Percentiles rank a stretch among this genome's conserved stretches.
These are phyloP conservation scores for Venturia canescens DNA, from an alignment of 1,140 invertebrate species.

Conservation along the genomic window DNA sequence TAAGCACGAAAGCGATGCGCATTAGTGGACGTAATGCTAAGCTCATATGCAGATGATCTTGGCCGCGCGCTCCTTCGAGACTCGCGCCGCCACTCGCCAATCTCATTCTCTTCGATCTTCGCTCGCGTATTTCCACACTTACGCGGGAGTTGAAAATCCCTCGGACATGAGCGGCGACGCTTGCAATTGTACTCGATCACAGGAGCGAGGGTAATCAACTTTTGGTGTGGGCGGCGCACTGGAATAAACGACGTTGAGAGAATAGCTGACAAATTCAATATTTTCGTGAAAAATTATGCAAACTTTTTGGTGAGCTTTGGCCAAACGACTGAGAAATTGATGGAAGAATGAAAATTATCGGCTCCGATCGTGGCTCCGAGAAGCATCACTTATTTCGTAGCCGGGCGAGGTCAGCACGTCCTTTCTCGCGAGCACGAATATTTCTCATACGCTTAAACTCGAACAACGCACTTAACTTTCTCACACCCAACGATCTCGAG, in stretches of 20 bases:
- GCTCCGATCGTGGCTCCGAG: no score
- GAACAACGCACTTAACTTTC: slow-evolving; percentile 1
- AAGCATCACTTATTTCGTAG: not conserved
- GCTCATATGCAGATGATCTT: slow-evolving; percentile 6
- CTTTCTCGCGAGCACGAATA: not conserved
- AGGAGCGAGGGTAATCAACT: not conserved
- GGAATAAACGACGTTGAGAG: not conserved
- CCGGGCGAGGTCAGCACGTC: not conserved
- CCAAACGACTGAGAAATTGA: no score
- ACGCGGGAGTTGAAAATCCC: no score
- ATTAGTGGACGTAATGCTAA: slow-evolving; percentile 7
- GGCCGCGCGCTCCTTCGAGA: not conserved
- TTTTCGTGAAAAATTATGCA: no score
- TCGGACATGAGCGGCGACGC: not conserved
- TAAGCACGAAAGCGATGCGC: slow-evolving; percentile 6
- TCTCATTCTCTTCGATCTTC: not conserved
- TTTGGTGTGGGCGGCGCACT: not conserved
- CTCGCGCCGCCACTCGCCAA: not conserved
- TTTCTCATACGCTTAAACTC: not conserved
- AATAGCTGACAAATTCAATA: no score
- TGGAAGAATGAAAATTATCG: no score
- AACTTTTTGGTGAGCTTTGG: no score
- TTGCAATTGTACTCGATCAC: not conserved
- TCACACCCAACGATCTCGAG: not conserved
- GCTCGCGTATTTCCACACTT: no score